Conservation (phyloP, 2,888 invertebrate genomes). For the Limnephilus marmoratus region DNA sequence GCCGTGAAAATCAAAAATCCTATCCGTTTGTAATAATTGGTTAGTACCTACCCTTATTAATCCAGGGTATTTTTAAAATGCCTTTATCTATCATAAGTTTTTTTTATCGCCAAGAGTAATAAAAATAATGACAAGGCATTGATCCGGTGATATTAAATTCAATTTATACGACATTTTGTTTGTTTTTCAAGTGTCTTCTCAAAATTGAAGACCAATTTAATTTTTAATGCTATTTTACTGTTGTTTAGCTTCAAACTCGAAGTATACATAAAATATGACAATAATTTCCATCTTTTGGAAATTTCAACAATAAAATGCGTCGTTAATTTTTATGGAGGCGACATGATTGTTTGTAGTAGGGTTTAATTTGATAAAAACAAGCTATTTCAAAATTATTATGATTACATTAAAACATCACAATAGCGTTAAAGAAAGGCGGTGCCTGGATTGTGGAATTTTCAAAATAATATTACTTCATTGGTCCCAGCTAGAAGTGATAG, state of each 20-base stretch:
- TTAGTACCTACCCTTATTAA: too few species aligned
- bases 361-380: background rate
- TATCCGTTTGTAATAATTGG: too few species aligned
- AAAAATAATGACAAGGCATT: background rate
- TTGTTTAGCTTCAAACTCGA: background rate
- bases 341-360: background rate
- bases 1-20: too few species aligned
- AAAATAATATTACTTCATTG: background rate
- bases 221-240: background rate
- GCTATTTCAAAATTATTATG: background rate
- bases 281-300: background rate
- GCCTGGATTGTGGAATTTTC: background rate
- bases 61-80: too few species aligned
- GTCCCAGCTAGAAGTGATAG: background rate
- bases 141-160: background rate
- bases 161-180: background rate
- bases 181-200: background rate
- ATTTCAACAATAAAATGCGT: background rate
- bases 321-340: background rate
- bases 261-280: background rate
- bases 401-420: background rate
- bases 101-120: too few species aligned
- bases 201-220: background rate
- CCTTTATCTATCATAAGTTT: too few species aligned
- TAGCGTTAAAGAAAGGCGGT: background rate